These are phyloP conservation scores for Hofmannophila pseudospretella DNA, from an alignment of 2,888 invertebrate genomes.

Conservation along the genomic window DNA sequence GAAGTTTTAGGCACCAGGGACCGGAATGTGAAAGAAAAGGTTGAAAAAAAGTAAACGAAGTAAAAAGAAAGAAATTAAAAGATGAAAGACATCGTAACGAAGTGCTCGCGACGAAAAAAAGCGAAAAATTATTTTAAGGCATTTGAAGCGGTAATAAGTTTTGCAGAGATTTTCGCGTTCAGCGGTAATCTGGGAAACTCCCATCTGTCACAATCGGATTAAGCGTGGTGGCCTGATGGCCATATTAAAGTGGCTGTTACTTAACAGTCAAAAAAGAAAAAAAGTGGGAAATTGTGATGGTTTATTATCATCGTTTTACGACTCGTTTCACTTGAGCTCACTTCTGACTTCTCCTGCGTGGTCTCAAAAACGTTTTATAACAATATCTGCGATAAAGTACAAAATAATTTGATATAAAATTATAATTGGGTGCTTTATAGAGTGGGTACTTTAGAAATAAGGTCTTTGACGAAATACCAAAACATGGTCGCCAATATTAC, in stretches of 20 bases:
- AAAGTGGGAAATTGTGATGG: slow-evolving; percentile 2
- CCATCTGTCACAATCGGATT: slow-evolving; percentile 51
- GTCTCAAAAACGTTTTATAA: too few relatives aligned
- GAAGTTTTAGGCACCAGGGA: slow-evolving; percentile 40
- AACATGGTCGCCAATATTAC: too few relatives aligned
- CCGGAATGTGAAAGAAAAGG: slow-evolving; percentile 37
- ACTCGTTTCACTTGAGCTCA: not conserved
- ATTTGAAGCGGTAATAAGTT: slow-evolving; percentile 58
- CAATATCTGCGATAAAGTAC: too few relatives aligned
- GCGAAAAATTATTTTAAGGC: slow-evolving; percentile 57
- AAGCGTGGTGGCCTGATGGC: slow-evolving; percentile 13
- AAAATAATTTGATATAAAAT: too few relatives aligned
- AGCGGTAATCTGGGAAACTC: slow-evolving; percentile 54
- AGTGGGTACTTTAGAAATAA: too few relatives aligned
- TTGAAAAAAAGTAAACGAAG: slow-evolving; percentile 44
- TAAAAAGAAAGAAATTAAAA: slow-evolving; percentile 50
- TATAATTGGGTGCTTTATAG: too few relatives aligned
- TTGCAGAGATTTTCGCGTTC: slow-evolving; percentile 50
- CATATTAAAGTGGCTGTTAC: slow-evolving; percentile 11
- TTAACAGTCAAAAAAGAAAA: not conserved
- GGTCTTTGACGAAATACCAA: too few relatives aligned
- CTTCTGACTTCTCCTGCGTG: too few relatives aligned
- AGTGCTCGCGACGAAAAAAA: slow-evolving; percentile 47
- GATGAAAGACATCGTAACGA: slow-evolving; percentile 56
- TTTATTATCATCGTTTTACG: slow-evolving; percentile 1